Base-by-base conservation (phyloP, 1,140 invertebrate genomes). In the Drosophila tani region DNA sequence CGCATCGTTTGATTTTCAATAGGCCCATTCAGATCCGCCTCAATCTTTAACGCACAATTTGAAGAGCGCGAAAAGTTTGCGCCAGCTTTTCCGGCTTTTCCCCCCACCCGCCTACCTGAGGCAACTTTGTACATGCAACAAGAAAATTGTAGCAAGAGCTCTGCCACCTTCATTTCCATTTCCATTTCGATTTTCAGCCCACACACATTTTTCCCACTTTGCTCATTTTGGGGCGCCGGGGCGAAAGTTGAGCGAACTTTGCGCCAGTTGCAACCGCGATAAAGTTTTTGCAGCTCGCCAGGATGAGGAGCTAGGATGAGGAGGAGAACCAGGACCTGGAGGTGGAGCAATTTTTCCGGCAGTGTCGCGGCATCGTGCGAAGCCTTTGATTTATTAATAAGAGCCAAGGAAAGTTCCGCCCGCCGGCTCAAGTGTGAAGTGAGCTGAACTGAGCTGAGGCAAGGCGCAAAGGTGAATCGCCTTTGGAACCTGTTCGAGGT, bases 11-110 rank as follows among this genome's bases (percentile, higher is more conserved):
- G 73, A 80, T 79, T 87, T 80, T 88, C 81, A 87, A 87, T 87
- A 86, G 83, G 75, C 64, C 27, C 49, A 74, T 74, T 74, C 70
- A 74, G 70, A 73, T 59, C 69, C 51, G 58, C 53, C 80, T 82
- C 83, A 74, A 87, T 87, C 85, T 83, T 73, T 77, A 87, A 87
- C 83, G 83, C 83, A 87, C 83, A 87, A 87, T 87, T 87, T 88
- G 84, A 88, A 88, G 73, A 81, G 75, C 65, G 71, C 67, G 83
- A 60, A 71, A 82, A 79, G 58, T 82, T 86, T 58, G 19, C 38
- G 35, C 19, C 51, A n/a, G 51, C 51, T 58, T 51, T 45, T 35
- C 65, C 38, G 12, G 21, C 24, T 24, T 27, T 56, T 21, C 47
- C 65, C 9, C 47, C 5, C 11, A 1, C 27, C 5, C 19, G 15